Percentiles rank a stretch among this genome's conserved stretches.
Conservation (phyloP, 2,888 invertebrate species). For the Leucozona laternaria region DNA sequence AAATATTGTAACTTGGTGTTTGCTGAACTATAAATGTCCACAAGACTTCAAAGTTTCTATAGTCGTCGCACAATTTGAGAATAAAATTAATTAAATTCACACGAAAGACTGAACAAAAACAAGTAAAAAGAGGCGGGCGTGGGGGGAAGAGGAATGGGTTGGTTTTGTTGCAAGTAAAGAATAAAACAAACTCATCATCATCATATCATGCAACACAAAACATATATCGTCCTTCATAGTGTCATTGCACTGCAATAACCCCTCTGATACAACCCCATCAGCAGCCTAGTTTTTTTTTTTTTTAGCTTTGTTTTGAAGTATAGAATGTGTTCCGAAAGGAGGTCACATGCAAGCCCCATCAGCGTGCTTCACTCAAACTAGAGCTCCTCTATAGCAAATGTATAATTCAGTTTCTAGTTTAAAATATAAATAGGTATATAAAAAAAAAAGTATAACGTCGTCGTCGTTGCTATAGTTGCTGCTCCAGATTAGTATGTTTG, state of each 20-base stretch:
- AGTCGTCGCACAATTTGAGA: slow-evolving; percentile 39
- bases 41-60: slow-evolving; percentile 12
- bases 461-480: slow-evolving; percentile 53
- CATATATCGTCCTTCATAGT: slow-evolving; percentile 70
- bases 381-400: slow-evolving; percentile 18
- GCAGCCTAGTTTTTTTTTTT: slow-evolving; percentile 63
- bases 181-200: slow-evolving; percentile 30
- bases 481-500: slow-evolving; percentile 70
- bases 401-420: slow-evolving; percentile 34
- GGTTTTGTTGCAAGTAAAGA: slow-evolving; percentile 1
- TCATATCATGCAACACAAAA: slow-evolving; percentile 33
- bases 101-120: slow-evolving; percentile 32
- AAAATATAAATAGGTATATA: not conserved
- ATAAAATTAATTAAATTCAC: slow-evolving; percentile 65
- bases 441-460: not conserved
- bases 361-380: slow-evolving; percentile 29
- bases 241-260: slow-evolving; percentile 75
- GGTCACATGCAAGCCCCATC: slow-evolving; percentile 67
- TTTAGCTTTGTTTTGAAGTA: slow-evolving; percentile 53
- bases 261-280: slow-evolving; percentile 57
- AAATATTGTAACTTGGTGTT: not conserved
- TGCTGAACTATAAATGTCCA: slow-evolving; percentile 34
- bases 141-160: no score
- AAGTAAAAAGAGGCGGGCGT: not conserved
- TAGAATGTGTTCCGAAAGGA: slow-evolving; percentile 70